Base-by-base conservation (phyloP, 2,113 vertebrate species). In the Xiphophorus hellerii region DNA sequence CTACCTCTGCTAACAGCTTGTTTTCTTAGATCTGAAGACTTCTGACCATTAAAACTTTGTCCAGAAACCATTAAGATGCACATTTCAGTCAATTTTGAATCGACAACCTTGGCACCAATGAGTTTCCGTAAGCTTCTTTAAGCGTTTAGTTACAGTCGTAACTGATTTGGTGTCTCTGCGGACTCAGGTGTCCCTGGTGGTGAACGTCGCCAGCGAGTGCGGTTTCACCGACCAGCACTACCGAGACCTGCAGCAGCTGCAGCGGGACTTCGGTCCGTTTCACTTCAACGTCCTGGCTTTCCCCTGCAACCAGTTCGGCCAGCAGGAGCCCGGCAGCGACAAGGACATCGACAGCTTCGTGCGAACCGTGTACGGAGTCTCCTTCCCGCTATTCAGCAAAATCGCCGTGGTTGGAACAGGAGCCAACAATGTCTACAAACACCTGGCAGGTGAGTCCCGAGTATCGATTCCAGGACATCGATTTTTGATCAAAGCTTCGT, bases 341-440 rank as follows among this genome's bases (percentile, higher is more conserved):
- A 96, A 93, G 77, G 98, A 99, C 88, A 98, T 99, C 0, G 98
- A 99, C 93, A 96, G 84, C 80, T 99, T 98, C 68, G 97, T 95
- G 0, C 95, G 97, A 1, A 93, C 94, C 27, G 95, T 95, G 74
- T 99, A 98, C 0, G 92, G 94, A 1, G 97, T 93, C 80, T 96
- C 97, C 63, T 99, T 99, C 74, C 98, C 98, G 3, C 94, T 99
- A 89, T 99, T 99, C 93, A 99, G 97, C 90, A 99, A 99, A 90
- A 94, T 96, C 0, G 88, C 96, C 0, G 96, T 99, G 54, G 94
- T 91, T 0, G 97, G 98, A 74, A 90, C 92, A 0, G 97, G 96
- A 62, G 95, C 96, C 54, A 97, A 98, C 88, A 96, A 97, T 28
- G 95, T 95, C 82, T 99, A 94, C 93, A 99, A 97, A 79, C 97